These are phyloP conservation scores for Choreutis nemorana DNA, from an alignment of 2,888 invertebrate genomes.

Conservation along the genomic window DNA sequence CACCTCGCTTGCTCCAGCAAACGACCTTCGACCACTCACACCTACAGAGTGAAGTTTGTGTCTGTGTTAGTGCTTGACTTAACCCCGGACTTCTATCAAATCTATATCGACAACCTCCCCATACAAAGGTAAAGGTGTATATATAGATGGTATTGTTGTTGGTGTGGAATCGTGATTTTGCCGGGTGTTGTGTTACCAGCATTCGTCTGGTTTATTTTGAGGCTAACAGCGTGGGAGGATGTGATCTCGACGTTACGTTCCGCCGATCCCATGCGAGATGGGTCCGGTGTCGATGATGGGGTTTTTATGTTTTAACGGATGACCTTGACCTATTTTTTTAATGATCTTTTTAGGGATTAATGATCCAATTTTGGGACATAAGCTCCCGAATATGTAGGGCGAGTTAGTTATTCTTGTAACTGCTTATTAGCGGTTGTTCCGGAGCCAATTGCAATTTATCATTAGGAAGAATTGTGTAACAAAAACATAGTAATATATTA, in stretches of 20 bases:
- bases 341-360: slow-evolving; percentile 11
- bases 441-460: too few relatives aligned
- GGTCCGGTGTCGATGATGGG: too few relatives aligned
- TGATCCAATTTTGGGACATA: slow-evolving; percentile 9
- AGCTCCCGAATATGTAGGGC: too few relatives aligned
- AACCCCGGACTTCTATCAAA: slow-evolving; percentile 17
- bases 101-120: slow-evolving; percentile 13
- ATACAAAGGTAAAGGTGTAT: slow-evolving; percentile 21
- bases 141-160: too few relatives aligned
- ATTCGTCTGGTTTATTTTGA: slow-evolving; percentile 55
- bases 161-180: too few relatives aligned
- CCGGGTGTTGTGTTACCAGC: slow-evolving; percentile 52
- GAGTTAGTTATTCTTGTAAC: too few relatives aligned
- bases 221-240: slow-evolving; percentile 39
- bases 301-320: slow-evolving; percentile 17
- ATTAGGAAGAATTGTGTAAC: too few relatives aligned
- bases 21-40: slow-evolving; percentile 56
- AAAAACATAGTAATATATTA: too few relatives aligned
- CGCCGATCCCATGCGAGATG: not conserved
- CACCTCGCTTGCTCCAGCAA: slow-evolving; percentile 55
- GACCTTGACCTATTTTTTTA: slow-evolving; percentile 52
- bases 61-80: slow-evolving; percentile 58
- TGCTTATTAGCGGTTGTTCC: too few relatives aligned
- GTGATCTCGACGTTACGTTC: slow-evolving; percentile 4
- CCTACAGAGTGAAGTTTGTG: slow-evolving; percentile 56